Percentiles rank a stretch among this genome's conserved stretches.
Evolutionary conservation across 2,113 vertebrate genomes (phyloP).

Genomic region (Neotragus moschatus): DNA sequence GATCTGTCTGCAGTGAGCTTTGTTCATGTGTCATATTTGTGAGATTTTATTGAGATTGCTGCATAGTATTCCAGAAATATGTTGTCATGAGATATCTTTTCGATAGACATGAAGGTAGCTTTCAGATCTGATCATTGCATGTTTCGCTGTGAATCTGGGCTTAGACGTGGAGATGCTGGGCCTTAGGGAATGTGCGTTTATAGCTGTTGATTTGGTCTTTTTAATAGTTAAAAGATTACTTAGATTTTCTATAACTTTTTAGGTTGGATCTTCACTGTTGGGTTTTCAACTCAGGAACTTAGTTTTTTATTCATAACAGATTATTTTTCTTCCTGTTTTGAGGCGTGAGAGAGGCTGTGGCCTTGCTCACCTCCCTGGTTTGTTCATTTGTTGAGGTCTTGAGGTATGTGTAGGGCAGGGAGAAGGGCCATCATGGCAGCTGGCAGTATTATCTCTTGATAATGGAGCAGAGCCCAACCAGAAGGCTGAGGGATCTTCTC

Average conservation of each 20-base stretch:
- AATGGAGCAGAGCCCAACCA: neutral
- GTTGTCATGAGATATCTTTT: rapidly evolving
- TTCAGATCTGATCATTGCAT: neutral
- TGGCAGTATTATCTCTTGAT: neutral
- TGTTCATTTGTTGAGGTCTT: neutral
- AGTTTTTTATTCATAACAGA: neutral
- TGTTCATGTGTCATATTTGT: neutral
- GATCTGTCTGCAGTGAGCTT: neutral
- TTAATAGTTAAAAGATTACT: neutral
- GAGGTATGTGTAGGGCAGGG: neutral
- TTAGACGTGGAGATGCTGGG: neutral
- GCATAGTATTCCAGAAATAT: neutral
- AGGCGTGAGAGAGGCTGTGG: neutral
- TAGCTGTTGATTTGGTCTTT: neutral
- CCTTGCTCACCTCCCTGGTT: neutral
- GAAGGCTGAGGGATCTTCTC: neutral
- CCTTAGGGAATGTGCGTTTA: neutral
- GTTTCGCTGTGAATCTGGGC: no score
- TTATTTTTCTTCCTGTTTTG: neutral
- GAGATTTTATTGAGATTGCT: neutral
- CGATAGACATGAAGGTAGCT: no score
- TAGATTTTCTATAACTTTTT: neutral
- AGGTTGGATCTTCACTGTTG: neutral
- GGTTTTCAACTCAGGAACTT: neutral
- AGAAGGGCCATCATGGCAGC: neutral